Evolutionary conservation across 1,140 invertebrate species (phyloP).

Genomic region (Plodia interpunctella): DNA sequence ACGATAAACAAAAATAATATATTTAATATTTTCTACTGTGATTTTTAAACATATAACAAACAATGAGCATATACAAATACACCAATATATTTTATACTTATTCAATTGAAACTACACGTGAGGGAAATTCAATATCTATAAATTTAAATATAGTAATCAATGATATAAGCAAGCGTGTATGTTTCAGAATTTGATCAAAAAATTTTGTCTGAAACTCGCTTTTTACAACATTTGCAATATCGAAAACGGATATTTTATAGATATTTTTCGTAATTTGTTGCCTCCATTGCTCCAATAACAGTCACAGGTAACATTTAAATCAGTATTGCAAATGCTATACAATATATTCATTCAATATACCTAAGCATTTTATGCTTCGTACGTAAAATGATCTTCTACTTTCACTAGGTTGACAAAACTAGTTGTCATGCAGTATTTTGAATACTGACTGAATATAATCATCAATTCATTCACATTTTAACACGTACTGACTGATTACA

Average conservation of each 20-base stretch:
- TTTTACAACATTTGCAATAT: background rate
- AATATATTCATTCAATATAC: background rate
- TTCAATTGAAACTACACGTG: no score
- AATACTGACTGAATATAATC: no score
- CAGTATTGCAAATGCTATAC: background rate
- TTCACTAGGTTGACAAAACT: background rate
- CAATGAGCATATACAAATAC: no score
- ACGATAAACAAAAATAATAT: no score
- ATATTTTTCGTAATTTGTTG: background rate
- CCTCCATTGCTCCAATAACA: background rate
- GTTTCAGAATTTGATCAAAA: conserved; percentile 4
- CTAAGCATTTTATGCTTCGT: background rate
- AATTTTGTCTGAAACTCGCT: conserved; percentile 1
- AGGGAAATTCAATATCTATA: background rate
- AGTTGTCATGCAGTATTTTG: no score
- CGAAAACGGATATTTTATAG: background rate
- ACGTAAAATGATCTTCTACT: no score
- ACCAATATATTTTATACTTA: no score
- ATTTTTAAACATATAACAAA: no score
- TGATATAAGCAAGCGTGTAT: background rate
- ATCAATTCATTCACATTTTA: no score
- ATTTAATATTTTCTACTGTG: no score
- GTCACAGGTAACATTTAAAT: background rate
- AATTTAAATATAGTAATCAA: background rate
- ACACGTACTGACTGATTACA: no score